phyloP scores from a whole-genome alignment of 2,113 vertebrate species.

The Caloenas nicobarica region DNA sequence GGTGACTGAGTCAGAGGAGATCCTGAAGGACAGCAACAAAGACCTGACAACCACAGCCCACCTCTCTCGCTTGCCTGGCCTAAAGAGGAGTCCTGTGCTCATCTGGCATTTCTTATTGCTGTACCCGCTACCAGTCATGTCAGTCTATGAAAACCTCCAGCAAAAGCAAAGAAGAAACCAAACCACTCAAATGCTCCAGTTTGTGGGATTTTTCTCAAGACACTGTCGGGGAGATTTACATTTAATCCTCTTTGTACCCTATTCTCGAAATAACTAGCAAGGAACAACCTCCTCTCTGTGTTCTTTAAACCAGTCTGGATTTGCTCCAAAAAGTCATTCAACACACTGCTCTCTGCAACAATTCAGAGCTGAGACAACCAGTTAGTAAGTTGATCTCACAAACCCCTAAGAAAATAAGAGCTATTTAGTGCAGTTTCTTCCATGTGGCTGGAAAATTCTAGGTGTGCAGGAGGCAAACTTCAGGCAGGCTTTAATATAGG shows the following conservation, averaged over 20 bases:
- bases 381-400: constrained; percentile 14
- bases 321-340: constrained; percentile 2
- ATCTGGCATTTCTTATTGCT: background rate
- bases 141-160: background rate
- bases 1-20: background rate
- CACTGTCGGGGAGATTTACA: background rate
- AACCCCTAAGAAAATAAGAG: background rate
- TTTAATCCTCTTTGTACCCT: background rate
- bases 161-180: background rate
- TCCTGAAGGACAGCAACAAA: background rate
- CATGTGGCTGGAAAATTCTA: background rate
- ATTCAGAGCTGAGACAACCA: background rate
- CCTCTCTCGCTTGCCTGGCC: background rate
- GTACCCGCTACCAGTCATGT: background rate
- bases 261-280: background rate
- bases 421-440: constrained; percentile 5
- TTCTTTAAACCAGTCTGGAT: background rate
- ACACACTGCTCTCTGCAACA: background rate
- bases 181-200: background rate
- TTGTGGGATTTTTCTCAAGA: background rate
- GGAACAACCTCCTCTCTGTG: background rate
- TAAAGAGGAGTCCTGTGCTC: background rate
- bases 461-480: background rate
- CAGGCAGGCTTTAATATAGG: background rate
- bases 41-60: background rate